Evolutionary conservation across 2,888 invertebrate genomes (phyloP), one percentile per base, ranked within the genome.

Genomic region (Marronus borbonicus): DNA sequence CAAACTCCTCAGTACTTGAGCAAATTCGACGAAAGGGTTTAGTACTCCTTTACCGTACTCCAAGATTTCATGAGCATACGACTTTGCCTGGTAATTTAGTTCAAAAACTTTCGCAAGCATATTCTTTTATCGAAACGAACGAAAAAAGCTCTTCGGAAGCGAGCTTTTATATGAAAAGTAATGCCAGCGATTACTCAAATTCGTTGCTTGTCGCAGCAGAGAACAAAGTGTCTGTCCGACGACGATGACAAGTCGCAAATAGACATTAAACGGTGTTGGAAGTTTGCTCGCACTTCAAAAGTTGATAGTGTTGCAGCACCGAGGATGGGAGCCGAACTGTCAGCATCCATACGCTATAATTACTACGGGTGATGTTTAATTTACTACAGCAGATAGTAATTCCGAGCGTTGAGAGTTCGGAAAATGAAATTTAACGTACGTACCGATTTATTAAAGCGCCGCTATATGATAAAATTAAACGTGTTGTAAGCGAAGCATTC

Each of bases 281-380:
- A 70, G 69, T 69, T 77, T 58, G 69, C 62, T 60, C 62, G 39
- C 12, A 58, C 36, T 17, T 28, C 39, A n/a, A 14, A 44, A 76
- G 68, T 66, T 68, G 24, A 66, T 58, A 69, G 50, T 55, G 20
- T 68, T 58, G 69, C 76, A 69, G 55, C 76, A 58, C 24, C 44
- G 17, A 8, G 66, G 49, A 58, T 58, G 20, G 55, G 10, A 58
- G 20, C n/a, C 70, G 70, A 77, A 70, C 81, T 81, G 81, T 81
- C 81, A 81, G 80, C 81, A 69, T 78, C 77, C 79, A 75, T 78
- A 81, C 80, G 80, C 77, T 80, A 78, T 81, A 81, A 81, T 81
- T 81, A 81, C 79, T 79, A 64, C 66, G 76, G 77, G 75, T 80
- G 79, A 74, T 79, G 70, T 79, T 81, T 80, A 81, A 80, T 79